Evolutionary conservation across 2,888 invertebrate species (phyloP), one percentile per base, ranked within the genome.

Genomic region (Acanthopleura granulata): DNA sequence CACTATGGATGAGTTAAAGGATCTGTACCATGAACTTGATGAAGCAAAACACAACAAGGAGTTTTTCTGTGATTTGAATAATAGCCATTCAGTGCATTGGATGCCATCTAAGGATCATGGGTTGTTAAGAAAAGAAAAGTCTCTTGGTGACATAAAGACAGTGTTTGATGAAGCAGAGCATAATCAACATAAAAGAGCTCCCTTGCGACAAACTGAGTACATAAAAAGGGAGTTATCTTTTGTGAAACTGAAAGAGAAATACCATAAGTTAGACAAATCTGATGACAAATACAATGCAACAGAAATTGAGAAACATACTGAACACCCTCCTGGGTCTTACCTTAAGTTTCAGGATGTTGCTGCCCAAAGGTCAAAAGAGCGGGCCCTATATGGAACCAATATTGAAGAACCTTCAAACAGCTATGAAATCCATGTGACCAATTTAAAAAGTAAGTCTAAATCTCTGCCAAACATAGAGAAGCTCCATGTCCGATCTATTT

Each of bases 41-140:
- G 91, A 93, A 62, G 95, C 95, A 62, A 95, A 97, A 90, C 94
- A 93, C 81, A 95, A 96, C 85, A 95, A 95, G 79, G 96, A 96
- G 87, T 94, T 97, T 84, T 91, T 96, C 25, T 97, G 95, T 91
- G 93, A 94, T 71, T 94, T 96, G 0, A 94, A 94, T 85, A 94
- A 95, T 83, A 91, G 94, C 0, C 94, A 94, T 75, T 93, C 94
- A 72, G 93, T 94, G 70, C 93, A 94, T 79, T 97, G 97, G 97
- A 93, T 93, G 79, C 86, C 85, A 12, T 80, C 84, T 22, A 93
- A 93, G 50, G 96, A 96, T 86, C 92, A 94, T 80, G 95, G 96
- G 0, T 91, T 97, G 57, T 92, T 94, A 84, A 93, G 94, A 61
- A 96, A 95, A 89, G 95, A 96, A 88, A 95, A 95, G 87, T 96